These are phyloP conservation scores for Trichopoda pennipes DNA, from an alignment of 2,888 invertebrate species.

Conservation along the genomic window DNA sequence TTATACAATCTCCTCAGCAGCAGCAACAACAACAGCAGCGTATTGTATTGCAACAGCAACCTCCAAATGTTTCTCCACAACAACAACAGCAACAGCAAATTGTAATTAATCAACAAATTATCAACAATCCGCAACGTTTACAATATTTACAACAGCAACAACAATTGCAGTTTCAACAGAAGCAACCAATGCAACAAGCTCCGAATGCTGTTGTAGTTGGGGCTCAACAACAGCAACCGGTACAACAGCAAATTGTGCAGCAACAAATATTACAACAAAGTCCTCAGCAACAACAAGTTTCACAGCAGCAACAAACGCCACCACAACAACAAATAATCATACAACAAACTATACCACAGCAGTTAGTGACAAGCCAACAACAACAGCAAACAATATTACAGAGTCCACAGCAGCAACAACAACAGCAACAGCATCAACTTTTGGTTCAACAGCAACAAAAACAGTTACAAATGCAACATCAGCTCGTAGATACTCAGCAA, in stretches of 20 bases:
- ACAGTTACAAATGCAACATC: conserved; percentile 73
- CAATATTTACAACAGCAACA: conserved; percentile 78
- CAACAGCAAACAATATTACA: conserved; percentile 52
- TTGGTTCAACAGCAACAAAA: conserved; percentile 83
- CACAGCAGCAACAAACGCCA: conserved; percentile 78
- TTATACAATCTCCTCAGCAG: conserved; percentile 61
- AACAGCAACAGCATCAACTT: conserved; percentile 74
- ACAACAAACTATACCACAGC: conserved; percentile 65
- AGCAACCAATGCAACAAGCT: conserved; percentile 73
- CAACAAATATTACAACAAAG: conserved; percentile 82
- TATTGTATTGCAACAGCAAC: conserved; percentile 73
- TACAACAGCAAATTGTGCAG: conserved; percentile 77
- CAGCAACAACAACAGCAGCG: conserved; percentile 73
- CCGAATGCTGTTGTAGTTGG: conserved; percentile 66
- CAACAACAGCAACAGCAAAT: conserved; percentile 79
- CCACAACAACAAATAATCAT: conserved; percentile 74
- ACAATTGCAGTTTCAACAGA: conserved; percentile 76
- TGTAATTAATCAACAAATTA: conserved; percentile 79
- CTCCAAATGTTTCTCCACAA: conserved; percentile 75
- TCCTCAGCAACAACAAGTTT: conserved; percentile 80
- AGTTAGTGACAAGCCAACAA: conserved; percentile 50
- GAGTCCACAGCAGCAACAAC: conserved; percentile 54
- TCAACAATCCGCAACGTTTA: conserved; percentile 78
- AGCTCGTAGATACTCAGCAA: conserved; percentile 66
- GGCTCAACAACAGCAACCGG: conserved; percentile 71